A percentile compares a stretch with the other conserved stretches of the same genome.
These are phyloP conservation scores for Andrena bicolor DNA, from an alignment of 2,888 invertebrate genomes.

Conservation along the genomic window DNA sequence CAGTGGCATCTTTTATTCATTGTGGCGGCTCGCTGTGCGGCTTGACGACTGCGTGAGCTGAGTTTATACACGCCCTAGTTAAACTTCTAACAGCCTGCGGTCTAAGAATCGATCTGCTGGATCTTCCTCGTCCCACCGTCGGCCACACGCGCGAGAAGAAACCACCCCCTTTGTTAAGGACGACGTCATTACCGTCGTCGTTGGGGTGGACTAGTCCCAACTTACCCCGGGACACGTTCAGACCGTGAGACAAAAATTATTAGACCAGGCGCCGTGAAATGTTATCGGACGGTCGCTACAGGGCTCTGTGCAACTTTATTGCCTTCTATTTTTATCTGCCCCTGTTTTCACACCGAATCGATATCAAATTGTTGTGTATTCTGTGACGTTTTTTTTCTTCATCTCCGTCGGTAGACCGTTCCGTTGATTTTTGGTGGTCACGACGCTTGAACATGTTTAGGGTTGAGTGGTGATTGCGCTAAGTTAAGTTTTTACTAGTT, in stretches of 20 bases:
- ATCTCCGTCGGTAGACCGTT: too few relatives aligned
- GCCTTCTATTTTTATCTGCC: neutral
- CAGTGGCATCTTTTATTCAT: conserved; percentile 82
- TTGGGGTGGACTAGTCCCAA: conserved; percentile 22
- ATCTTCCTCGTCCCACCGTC: conserved; percentile 67
- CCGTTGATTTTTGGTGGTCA: neutral
- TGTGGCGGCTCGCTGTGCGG: conserved; percentile 75
- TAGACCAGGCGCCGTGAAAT: conserved; percentile 36
- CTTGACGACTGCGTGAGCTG: conserved; percentile 81
- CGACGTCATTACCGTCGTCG: conserved; percentile 57
- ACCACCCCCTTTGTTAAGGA: conserved; percentile 68
- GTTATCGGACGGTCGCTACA: conserved; percentile 7
- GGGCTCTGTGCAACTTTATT: conserved; percentile 17
- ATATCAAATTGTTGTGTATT: neutral
- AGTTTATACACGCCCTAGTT: conserved; percentile 81
- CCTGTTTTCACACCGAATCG: neutral
- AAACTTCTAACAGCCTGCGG: conserved; percentile 79
- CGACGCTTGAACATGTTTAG: too few relatives aligned
- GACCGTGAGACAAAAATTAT: conserved; percentile 57
- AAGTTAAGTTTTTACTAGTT: too few relatives aligned
- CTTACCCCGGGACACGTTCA: conserved; percentile 36
- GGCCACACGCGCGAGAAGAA: conserved; percentile 57
- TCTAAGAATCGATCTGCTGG: conserved; percentile 77
- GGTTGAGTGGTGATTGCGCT: too few relatives aligned
- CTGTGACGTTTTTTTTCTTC: neutral